A percentile compares a stretch with the other conserved stretches of the same genome.
Conservation (phyloP, 2,888 invertebrate genomes). For the Diabrotica balteata region DNA sequence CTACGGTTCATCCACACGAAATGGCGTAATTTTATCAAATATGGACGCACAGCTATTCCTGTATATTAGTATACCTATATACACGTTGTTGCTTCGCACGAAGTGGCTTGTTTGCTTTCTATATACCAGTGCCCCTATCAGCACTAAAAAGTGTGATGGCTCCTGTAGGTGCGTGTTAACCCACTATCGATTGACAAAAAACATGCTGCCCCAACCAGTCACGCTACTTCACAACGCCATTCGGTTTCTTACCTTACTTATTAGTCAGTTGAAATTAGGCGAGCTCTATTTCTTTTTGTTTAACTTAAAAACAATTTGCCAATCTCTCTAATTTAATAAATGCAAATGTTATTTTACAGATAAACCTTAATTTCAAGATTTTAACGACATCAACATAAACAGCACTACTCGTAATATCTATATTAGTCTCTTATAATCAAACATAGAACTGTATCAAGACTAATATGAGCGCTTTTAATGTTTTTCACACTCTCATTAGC, state of each 20-base stretch:
- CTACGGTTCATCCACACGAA: slow-evolving; percentile 6
- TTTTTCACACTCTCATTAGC: too few relatives aligned
- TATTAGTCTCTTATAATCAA: too few relatives aligned
- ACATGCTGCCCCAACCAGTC: slow-evolving; percentile 43
- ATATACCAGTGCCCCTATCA: slow-evolving; percentile 42
- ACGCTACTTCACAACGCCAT: slow-evolving; percentile 39
- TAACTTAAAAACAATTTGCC: too few relatives aligned
- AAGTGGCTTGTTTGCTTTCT: slow-evolving; percentile 11
- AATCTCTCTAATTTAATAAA: too few relatives aligned
- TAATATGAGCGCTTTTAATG: too few relatives aligned
- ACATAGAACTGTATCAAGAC: too few relatives aligned
- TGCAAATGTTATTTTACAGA: too few relatives aligned
- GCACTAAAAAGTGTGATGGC: slow-evolving; percentile 53
- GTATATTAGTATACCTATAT: not conserved
- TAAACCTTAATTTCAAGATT: too few relatives aligned
- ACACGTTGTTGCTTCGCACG: slow-evolving; percentile 4
- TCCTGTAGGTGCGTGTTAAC: slow-evolving; percentile 56
- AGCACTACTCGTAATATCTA: too few relatives aligned
- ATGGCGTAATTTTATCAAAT: slow-evolving; percentile 9
- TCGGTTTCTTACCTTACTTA: slow-evolving; percentile 27
- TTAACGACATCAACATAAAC: too few relatives aligned
- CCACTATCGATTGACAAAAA: slow-evolving; percentile 52
- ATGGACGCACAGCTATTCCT: not conserved
- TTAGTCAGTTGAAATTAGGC: slow-evolving; percentile 24
- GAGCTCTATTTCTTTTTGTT: too few relatives aligned